Conservation (phyloP, 2,888 invertebrate genomes). For the Uloborus plumipes region DNA sequence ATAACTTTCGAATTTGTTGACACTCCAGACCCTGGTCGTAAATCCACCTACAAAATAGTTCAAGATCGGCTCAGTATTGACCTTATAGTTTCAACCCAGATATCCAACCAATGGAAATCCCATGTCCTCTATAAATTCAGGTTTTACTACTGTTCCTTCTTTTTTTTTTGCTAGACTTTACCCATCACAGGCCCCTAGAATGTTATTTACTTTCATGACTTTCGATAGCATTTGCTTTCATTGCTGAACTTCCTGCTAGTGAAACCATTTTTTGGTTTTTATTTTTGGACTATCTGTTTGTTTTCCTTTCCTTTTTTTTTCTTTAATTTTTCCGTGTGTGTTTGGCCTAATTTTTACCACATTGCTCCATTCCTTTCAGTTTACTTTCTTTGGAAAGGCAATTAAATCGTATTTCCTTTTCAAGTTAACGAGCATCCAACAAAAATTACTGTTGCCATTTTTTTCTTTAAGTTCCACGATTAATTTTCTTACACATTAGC, state of each 20-base stretch:
- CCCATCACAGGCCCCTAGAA: conserved; percentile 30
- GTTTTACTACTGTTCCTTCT: conserved; percentile 34
- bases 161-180: conserved; percentile 22
- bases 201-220: conserved; percentile 59
- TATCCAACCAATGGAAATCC: conserved; percentile 55
- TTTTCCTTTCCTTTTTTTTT: not conserved
- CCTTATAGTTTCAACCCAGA: conserved; percentile 39
- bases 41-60: too few species aligned
- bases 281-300: not conserved
- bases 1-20: too few species aligned
- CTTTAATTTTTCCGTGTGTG: conserved; percentile 7
- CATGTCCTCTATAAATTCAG: conserved; percentile 31
- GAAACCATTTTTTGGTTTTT: conserved; percentile 33
- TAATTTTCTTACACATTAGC: too few species aligned
- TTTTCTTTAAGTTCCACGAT: too few species aligned
- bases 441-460: too few species aligned
- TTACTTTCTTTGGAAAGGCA: too few species aligned
- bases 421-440: too few species aligned
- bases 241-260: conserved; percentile 59
- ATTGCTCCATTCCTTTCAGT: too few species aligned
- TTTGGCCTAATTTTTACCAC: too few species aligned
- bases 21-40: too few species aligned
- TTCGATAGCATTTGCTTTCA: conserved; percentile 59
- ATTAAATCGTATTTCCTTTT: too few species aligned
- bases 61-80: too few species aligned